Percentiles rank a stretch among this genome's conserved stretches.
Conservation (phyloP, 2,888 invertebrate species). For the Pasiphila rectangulata region DNA sequence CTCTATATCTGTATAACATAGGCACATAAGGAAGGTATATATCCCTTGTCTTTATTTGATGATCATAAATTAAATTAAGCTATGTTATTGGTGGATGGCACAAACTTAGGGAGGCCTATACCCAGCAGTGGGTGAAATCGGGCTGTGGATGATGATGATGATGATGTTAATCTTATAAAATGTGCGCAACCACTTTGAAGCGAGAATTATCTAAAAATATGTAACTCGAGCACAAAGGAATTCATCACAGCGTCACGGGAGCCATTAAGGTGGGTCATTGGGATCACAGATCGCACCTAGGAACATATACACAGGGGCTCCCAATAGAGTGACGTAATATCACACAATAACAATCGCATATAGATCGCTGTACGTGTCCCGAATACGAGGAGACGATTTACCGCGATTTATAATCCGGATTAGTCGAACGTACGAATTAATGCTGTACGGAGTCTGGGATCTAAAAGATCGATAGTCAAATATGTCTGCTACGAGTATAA, state of each 20-base stretch:
- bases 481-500: constrained; percentile 1
- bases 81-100: too few relatives aligned
- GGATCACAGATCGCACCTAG: constrained; percentile 4
- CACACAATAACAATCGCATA: constrained; percentile 47
- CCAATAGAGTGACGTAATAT: constrained; percentile 10
- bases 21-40: too few relatives aligned
- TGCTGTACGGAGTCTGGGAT: constrained; percentile 35
- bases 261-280: constrained; percentile 1
- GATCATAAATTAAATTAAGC: too few relatives aligned
- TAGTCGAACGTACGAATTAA: constrained; percentile 46
- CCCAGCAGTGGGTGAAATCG: too few relatives aligned
- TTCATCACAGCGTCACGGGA: not conserved
- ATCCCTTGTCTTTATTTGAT: too few relatives aligned
- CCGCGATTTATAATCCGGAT: constrained; percentile 50
- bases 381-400: constrained; percentile 56
- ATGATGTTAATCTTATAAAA: too few relatives aligned
- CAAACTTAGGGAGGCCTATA: too few relatives aligned
- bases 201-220: constrained; percentile 7
- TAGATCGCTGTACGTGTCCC: constrained; percentile 53
- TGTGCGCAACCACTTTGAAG: too few relatives aligned
- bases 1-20: too few relatives aligned
- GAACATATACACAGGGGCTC: not conserved
- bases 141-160: too few relatives aligned
- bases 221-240: not conserved
- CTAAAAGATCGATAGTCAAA: constrained; percentile 34